Evolutionary conservation across 2,113 vertebrate genomes (phyloP), one percentile per base, ranked within the genome.

Genomic region (Onychostoma macrolepis): DNA sequence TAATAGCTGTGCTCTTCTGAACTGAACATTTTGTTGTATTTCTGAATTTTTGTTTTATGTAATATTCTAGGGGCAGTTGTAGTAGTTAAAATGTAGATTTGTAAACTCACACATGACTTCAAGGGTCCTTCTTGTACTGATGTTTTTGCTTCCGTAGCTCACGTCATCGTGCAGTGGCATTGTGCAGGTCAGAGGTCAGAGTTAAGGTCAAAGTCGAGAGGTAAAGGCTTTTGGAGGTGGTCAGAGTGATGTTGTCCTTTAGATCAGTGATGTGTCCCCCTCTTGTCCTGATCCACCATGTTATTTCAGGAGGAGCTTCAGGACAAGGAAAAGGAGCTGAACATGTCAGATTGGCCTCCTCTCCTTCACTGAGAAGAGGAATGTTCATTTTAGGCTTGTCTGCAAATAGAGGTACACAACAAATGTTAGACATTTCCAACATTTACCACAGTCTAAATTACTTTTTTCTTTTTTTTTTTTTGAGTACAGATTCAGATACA

Each of bases 301-400:
- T 91, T 79, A 93, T 86, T 0, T 75, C 0, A 43, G 92, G 90
- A 43, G 24, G 65, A 67, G 83, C 26, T 80, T 43, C 84, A 82
- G 90, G 90, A 85, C 93, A 94, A 80, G 90, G 80, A 79, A 48
- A 89, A 67, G 91, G 92, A 86, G 91, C 91, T 45, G 0, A 15
- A 7, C 92, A 94, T 89, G 74, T 92, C 77, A 93, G 89, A 10
- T 85, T 87, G 88, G 80, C 21, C 87, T 72, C 28, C 6, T 85
- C 77, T 81, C 89, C 90, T 41, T 86, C 91, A 1, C 21, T 89
- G 86, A 94, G 72, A 10, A 80, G 45, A 85, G 88, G 89, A 90
- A 85, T 0, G 28, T 0, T 30, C 63, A 93, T n/a, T 11, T 3
- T 79, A 87, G 92, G 92, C 79, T 84, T 80, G 78, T 89, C 83